Conservation (phyloP, 1,140 invertebrate species). For the Cecropterus lyciades region DNA sequence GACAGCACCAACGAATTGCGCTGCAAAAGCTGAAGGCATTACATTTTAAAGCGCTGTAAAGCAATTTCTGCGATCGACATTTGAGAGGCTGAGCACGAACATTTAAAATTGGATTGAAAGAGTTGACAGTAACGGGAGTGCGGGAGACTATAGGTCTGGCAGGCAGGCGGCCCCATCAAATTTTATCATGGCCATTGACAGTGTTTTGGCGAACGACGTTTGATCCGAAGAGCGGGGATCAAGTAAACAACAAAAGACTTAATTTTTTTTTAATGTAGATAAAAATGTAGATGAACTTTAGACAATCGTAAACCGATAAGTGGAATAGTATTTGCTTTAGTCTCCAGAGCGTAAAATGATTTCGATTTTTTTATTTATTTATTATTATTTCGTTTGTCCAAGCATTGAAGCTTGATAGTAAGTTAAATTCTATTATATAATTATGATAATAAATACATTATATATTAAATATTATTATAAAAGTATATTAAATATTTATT, state of each 20-base stretch:
- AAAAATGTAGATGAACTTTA: not conserved
- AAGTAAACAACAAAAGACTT: constrained; percentile 24
- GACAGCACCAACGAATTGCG: constrained; percentile 20
- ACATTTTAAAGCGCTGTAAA: constrained; percentile 28
- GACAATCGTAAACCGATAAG: not conserved
- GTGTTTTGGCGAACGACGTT: constrained; percentile 63
- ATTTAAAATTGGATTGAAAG: constrained; percentile 52
- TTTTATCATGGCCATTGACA: constrained; percentile 78
- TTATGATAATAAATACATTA: no score
- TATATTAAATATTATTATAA: no score
- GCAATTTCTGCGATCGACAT: constrained; percentile 33
- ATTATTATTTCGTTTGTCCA: no score
- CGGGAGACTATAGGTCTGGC: constrained; percentile 42
- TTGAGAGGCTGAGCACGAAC: constrained; percentile 37
- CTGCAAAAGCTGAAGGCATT: constrained; percentile 25
- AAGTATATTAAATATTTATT: no score
- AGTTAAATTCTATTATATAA: no score
- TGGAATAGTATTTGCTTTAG: not conserved
- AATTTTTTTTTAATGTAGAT: not conserved
- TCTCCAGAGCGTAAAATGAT: not conserved
- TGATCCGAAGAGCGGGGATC: constrained; percentile 27
- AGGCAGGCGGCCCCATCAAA: constrained; percentile 62
- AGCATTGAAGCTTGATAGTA: no score
- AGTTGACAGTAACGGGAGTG: constrained; percentile 61
- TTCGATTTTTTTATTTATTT: no score